Evolutionary conservation across 2,888 invertebrate species (phyloP).

Genomic region (Aphidoletes aphidimyza): DNA sequence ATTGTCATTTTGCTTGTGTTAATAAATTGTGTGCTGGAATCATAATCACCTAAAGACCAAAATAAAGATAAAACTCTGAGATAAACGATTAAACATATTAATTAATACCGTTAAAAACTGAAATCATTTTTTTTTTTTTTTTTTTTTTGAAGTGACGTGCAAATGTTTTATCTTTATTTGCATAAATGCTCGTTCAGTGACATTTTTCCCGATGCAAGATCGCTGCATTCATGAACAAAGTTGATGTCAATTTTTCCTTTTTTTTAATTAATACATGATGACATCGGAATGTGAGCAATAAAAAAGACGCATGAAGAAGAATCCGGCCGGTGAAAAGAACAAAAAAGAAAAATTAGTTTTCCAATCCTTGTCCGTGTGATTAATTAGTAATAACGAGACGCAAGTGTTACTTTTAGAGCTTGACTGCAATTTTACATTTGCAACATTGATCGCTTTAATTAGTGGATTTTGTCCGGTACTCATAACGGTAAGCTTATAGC

Average conservation of each 20-base stretch:
- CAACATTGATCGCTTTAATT: background rate
- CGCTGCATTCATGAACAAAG: background rate
- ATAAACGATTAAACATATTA: too few relatives aligned
- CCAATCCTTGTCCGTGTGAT: background rate
- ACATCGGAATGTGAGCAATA: background rate
- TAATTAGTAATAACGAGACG: background rate
- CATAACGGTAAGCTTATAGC: slow-evolving; percentile 5
- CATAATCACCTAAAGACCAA: background rate
- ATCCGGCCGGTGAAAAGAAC: background rate
- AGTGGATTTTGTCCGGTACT: background rate
- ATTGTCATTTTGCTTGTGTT: background rate
- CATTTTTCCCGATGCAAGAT: background rate
- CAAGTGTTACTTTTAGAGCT: background rate
- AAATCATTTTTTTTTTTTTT: too few relatives aligned
- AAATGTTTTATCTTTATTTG: too few relatives aligned
- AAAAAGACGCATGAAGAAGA: background rate
- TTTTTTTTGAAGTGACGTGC: background rate
- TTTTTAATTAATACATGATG: background rate
- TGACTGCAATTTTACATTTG: background rate
- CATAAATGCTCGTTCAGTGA: background rate
- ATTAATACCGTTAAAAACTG: too few relatives aligned
- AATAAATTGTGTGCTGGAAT: background rate
- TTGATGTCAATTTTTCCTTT: background rate
- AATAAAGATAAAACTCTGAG: background rate
- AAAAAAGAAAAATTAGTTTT: slow-evolving; percentile 4